A percentile compares a stretch with the other conserved stretches of the same genome.
These are phyloP conservation scores for Conopomorpha cramerella DNA, from an alignment of 1,140 invertebrate species.

Conservation along the genomic window DNA sequence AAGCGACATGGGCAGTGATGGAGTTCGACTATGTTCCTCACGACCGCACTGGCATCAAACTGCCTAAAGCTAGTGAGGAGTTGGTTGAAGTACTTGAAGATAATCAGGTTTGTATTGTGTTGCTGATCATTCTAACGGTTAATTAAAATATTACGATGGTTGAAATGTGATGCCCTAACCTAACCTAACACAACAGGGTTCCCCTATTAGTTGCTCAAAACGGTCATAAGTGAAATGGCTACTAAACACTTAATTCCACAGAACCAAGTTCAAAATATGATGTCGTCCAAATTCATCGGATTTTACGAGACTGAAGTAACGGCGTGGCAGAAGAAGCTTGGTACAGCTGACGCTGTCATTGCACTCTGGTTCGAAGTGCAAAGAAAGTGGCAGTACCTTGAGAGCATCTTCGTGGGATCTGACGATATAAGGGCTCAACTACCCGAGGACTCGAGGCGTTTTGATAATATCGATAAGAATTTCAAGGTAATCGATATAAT, in stretches of 20 bases:
- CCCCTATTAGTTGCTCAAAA: no score
- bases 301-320: constrained; percentile 85
- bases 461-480: constrained; percentile 84
- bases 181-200: no score
- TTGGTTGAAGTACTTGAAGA: constrained; percentile 93
- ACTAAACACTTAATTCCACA: constrained; percentile 9
- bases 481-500: constrained; percentile 82
- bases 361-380: constrained; percentile 92
- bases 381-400: constrained; percentile 90
- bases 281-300: constrained; percentile 90
- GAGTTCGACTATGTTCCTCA: constrained; percentile 84
- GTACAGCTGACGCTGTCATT: constrained; percentile 85
- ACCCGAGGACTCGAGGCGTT: constrained; percentile 88
- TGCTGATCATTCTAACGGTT: no score
- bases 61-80: constrained; percentile 85
- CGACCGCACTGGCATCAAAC: constrained; percentile 74
- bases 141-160: no score
- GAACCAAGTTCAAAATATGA: constrained; percentile 85
- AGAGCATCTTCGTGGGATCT: constrained; percentile 95
- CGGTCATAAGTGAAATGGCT: not conserved
- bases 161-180: no score
- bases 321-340: constrained; percentile 88
- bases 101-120: constrained; percentile 88
- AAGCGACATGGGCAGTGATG: constrained; percentile 80
- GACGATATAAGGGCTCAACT: constrained; percentile 92